Conservation (phyloP, 2,888 invertebrate genomes). For the Subacronicta megacephala region DNA sequence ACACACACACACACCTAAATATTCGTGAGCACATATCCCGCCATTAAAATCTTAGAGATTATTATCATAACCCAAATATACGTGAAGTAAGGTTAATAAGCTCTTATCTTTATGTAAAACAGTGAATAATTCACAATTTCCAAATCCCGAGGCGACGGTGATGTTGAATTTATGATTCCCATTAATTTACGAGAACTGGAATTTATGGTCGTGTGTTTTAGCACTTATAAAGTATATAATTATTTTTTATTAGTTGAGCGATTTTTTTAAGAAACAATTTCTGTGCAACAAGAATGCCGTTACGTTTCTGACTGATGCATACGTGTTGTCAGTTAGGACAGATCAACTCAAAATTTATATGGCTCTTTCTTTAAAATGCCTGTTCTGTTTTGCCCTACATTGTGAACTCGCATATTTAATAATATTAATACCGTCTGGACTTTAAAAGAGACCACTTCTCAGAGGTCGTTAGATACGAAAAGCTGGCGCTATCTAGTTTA, state of each 20-base stretch:
- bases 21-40: conserved; percentile 6
- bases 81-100: conserved; percentile 25
- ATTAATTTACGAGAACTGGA: conserved; percentile 17
- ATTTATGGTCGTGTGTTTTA: conserved; percentile 20
- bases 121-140: conserved; percentile 49
- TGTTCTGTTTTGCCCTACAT: too few relatives aligned
- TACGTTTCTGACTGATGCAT: too few relatives aligned
- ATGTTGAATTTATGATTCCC: conserved; percentile 42
- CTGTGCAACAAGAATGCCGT: too few relatives aligned
- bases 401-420: too few relatives aligned
- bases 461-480: too few relatives aligned
- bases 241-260: not conserved
- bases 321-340: too few relatives aligned
- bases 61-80: conserved; percentile 30
- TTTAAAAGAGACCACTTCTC: too few relatives aligned
- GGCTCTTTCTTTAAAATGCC: too few relatives aligned
- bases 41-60: conserved; percentile 28
- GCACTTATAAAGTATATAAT: not conserved
- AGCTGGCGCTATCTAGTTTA: too few relatives aligned
- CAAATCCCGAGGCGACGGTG: conserved; percentile 35
- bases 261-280: conserved; percentile 1
- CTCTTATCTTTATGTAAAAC: conserved; percentile 42
- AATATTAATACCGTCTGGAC: too few relatives aligned
- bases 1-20: not conserved
- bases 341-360: too few relatives aligned